Evolutionary conservation across 2,113 vertebrate genomes (phyloP).

Genomic region (Peromyscus leucopus): DNA sequence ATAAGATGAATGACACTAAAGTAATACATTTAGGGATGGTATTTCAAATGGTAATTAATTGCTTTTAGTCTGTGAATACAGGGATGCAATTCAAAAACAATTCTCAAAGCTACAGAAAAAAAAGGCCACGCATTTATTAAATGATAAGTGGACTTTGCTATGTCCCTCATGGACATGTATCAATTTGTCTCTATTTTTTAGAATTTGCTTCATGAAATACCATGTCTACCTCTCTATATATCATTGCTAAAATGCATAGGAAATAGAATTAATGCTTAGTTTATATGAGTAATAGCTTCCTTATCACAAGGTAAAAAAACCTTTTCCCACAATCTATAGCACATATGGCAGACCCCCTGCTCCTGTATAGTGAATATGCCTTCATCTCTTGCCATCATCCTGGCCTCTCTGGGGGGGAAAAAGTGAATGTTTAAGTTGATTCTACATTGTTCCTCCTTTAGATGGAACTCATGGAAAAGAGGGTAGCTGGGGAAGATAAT

Average conservation of each 20-base stretch:
- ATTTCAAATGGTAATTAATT: constrained; percentile 24
- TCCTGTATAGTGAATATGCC: not conserved
- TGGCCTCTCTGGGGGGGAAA: not conserved
- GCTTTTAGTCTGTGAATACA: constrained; percentile 27
- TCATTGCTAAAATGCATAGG: not conserved
- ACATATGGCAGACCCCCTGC: too few relatives aligned
- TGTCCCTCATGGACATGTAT: not conserved
- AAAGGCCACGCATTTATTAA: not conserved
- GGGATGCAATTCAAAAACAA: not conserved
- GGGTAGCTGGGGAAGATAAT: not conserved
- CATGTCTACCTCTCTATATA: not conserved
- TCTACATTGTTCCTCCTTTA: not conserved
- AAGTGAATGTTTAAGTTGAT: not conserved
- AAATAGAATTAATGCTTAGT: not conserved
- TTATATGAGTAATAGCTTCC: not conserved
- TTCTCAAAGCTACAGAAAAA: not conserved
- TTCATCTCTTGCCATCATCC: not conserved
- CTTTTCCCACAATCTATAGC: not conserved
- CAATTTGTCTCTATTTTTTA: not conserved
- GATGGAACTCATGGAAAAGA: not conserved
- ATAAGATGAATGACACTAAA: constrained; percentile 28
- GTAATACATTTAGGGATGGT: not conserved
- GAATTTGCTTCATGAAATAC: not conserved
- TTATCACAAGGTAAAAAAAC: not conserved
- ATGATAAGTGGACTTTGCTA: not conserved